Evolutionary conservation across 2,797 vertebrate genomes (phyloP).

Genomic region (Trachops cirrhosus): DNA sequence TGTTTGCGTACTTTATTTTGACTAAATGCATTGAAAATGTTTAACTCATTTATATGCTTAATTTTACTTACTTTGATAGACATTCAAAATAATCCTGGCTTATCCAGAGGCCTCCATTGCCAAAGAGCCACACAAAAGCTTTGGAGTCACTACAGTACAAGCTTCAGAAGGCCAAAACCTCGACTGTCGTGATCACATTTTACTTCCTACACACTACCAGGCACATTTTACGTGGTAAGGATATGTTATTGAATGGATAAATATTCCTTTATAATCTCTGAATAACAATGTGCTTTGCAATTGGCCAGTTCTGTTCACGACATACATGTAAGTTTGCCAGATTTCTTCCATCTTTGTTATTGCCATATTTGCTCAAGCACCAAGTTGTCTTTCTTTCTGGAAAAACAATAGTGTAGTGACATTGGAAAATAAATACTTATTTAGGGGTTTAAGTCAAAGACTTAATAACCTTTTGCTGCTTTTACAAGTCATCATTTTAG

Average conservation of each 20-base stretch:
- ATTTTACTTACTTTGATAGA: neutral
- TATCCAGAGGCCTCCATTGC: neutral
- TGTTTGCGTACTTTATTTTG: neutral
- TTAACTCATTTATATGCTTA: neutral
- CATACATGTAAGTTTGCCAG: neutral
- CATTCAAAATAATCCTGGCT: conserved; percentile 12
- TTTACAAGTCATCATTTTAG: conserved; percentile 24
- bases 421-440: neutral
- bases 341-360: neutral
- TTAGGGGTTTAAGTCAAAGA: conserved; percentile 20
- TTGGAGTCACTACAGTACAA: neutral
- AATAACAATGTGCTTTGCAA: neutral
- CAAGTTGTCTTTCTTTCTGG: neutral
- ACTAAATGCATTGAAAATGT: neutral
- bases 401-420: neutral
- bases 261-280: neutral
- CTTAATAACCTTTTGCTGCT: neutral
- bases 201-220: neutral
- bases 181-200: neutral
- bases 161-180: neutral
- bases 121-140: neutral
- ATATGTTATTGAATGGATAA: neutral
- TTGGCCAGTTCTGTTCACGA: neutral
- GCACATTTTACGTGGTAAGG: neutral
- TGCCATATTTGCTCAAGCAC: neutral